A percentile compares a stretch with the other conserved stretches of the same genome.
These are phyloP conservation scores for Netelia melanura DNA, from an alignment of 2,888 invertebrate genomes.

Conservation along the genomic window DNA sequence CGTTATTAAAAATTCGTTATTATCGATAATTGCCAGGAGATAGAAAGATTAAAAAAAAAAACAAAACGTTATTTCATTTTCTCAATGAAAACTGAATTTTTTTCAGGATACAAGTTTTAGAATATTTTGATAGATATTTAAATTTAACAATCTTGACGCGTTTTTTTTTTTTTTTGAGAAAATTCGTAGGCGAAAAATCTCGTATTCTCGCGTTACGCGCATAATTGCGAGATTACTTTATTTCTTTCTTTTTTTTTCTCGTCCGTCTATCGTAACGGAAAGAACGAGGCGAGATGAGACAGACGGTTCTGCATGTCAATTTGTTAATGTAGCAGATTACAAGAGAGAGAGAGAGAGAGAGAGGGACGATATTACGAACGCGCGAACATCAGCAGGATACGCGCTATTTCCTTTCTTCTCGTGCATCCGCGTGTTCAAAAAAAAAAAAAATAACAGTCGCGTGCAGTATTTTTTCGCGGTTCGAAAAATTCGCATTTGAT, in stretches of 20 bases:
- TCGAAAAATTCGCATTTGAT: not conserved
- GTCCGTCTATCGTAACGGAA: conserved; percentile 58
- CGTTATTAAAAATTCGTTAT: too few species aligned
- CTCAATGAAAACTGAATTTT: not conserved
- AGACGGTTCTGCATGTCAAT: conserved; percentile 47
- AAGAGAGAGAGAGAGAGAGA: conserved; percentile 32
- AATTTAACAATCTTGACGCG: not conserved
- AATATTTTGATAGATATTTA: too few species aligned
- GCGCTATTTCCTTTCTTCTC: conserved; percentile 57
- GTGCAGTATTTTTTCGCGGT: conserved; percentile 1
- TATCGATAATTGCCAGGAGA: too few species aligned
- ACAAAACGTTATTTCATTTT: not conserved
- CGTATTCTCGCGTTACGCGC: not conserved
- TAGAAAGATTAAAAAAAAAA: not conserved
- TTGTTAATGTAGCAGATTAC: conserved; percentile 51
- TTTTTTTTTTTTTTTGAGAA: not conserved
- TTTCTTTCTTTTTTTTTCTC: conserved; percentile 9
- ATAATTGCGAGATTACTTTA: not conserved
- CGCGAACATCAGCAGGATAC: conserved; percentile 60
- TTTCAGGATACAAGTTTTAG: too few species aligned
- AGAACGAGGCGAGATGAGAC: conserved; percentile 40
- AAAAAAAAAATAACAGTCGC: not conserved
- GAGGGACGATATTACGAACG: conserved; percentile 41
- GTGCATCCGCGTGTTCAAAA: conserved; percentile 20
- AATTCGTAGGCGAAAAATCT: not conserved